phyloP scores from a whole-genome alignment of 2,797 vertebrate genomes.

The Varecia variegata region DNA sequence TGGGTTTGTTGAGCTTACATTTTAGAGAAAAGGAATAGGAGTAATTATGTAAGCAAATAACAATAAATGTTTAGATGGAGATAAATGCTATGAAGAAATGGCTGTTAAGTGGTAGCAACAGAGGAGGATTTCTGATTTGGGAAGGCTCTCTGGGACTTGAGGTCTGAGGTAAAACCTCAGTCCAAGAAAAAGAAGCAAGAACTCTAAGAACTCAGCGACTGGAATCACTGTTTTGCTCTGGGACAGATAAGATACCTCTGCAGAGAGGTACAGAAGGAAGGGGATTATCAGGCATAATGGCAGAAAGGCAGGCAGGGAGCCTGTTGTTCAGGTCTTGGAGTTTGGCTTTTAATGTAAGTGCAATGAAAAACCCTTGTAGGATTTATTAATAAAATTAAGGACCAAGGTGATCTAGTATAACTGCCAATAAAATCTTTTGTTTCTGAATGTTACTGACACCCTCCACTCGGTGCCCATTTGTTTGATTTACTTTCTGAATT shows the following conservation, averaged over 20 bases:
- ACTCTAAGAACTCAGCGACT: neutral
- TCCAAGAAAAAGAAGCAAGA: neutral
- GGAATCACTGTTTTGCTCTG: neutral
- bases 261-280: neutral
- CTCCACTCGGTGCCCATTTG: neutral
- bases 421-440: neutral
- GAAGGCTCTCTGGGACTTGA: neutral
- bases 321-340: neutral
- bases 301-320: neutral
- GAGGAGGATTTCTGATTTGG: neutral
- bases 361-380: neutral
- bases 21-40: neutral
- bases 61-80: neutral
- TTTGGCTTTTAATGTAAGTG: neutral
- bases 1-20: neutral
- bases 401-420: neutral
- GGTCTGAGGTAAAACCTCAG: neutral
- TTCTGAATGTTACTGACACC: neutral
- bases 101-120: neutral
- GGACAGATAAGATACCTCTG: neutral
- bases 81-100: neutral
- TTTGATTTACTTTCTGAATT: neutral
- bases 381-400: neutral
- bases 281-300: too few species aligned
- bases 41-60: neutral